Evolutionary conservation across 2,888 invertebrate genomes (phyloP).

Genomic region (Rotaria magnacalcarata): DNA sequence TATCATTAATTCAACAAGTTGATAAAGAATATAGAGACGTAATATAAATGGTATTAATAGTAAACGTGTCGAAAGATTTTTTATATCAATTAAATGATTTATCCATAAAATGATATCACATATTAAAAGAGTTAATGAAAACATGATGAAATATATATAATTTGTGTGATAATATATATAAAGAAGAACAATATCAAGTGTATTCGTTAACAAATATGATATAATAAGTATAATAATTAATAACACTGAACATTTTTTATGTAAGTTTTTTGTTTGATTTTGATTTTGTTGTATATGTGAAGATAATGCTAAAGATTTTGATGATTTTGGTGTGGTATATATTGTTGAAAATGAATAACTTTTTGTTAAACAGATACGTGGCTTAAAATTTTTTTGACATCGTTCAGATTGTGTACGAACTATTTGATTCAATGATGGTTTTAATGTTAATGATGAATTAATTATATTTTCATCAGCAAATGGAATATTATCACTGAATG

Average conservation of each 20-base stretch:
- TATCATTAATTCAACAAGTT: neutral
- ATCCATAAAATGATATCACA: slow-evolving; percentile 12
- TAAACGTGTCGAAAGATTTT: neutral
- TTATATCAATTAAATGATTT: neutral
- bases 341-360: slow-evolving; percentile 30
- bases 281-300: neutral
- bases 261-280: neutral
- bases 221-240: neutral
- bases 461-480: slow-evolving; percentile 3
- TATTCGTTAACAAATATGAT: neutral
- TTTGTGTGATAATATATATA: slow-evolving; percentile 21
- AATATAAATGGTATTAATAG: neutral
- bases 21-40: neutral
- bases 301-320: neutral
- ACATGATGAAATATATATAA: neutral
- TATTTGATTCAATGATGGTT: neutral
- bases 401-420: slow-evolving; percentile 24
- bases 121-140: neutral
- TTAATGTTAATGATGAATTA: neutral
- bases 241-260: neutral
- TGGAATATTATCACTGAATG: slow-evolving; percentile 26
- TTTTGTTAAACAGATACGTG: slow-evolving; percentile 14
- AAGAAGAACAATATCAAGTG: slow-evolving; percentile 25
- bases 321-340: slow-evolving; percentile 16
- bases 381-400: neutral